A percentile compares a stretch with the other conserved stretches of the same genome.
Evolutionary conservation across 2,113 vertebrate genomes (phyloP).

Genomic region (Pelecanoides urinatrix): DNA sequence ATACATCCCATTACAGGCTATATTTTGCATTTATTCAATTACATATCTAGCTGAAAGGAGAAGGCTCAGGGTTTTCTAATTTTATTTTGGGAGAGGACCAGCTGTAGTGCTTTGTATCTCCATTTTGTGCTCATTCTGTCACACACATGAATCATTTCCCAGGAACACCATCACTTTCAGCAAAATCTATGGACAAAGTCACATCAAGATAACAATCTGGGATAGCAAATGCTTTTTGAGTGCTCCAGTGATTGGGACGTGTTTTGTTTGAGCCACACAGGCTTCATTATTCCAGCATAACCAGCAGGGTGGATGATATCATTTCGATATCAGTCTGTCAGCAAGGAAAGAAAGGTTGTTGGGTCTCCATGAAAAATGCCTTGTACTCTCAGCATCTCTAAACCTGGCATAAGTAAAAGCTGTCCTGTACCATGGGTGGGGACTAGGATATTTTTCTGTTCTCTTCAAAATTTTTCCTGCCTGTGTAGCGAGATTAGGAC

Average conservation of each 20-base stretch:
- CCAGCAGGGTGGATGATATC: no score
- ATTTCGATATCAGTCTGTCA: no score
- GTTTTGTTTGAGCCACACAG: neutral
- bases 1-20: neutral
- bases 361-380: neutral
- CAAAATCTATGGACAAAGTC: neutral
- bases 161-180: neutral
- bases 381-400: neutral
- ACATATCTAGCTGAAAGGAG: neutral
- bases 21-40: no score
- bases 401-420: neutral
- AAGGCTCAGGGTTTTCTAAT: neutral
- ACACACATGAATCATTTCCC: neutral
- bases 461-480: neutral
- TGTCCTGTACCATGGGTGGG: rapidly evolving
- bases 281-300: neutral
- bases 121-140: neutral
- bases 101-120: neutral
- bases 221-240: neutral
- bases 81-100: neutral
- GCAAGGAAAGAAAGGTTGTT: neutral
- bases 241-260: rapidly evolving
- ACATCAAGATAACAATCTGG: no score
- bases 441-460: neutral
- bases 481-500: no score